These are phyloP conservation scores for Oreocharis arfaki DNA, from an alignment of 2,113 vertebrate genomes.

Conservation along the genomic window DNA sequence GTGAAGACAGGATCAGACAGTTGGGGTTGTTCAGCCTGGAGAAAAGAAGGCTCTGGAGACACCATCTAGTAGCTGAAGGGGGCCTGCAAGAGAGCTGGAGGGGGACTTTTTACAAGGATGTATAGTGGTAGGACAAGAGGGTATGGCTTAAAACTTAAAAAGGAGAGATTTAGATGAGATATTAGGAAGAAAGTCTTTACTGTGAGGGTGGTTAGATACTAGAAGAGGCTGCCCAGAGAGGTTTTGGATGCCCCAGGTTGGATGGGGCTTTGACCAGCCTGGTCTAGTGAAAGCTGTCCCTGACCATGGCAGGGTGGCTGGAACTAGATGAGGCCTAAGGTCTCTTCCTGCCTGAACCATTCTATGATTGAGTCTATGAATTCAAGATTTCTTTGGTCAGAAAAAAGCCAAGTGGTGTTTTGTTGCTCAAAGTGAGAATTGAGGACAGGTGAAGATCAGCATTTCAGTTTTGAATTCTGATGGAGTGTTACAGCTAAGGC, in stretches of 20 bases:
- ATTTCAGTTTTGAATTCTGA: neutral
- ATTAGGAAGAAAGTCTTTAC: neutral
- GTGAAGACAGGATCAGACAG: neutral
- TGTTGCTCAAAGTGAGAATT: neutral
- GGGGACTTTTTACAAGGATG: neutral
- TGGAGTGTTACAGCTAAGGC: neutral
- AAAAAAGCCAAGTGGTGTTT: neutral
- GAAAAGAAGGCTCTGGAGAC: neutral
- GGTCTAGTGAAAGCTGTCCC: neutral
- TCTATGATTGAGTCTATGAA: neutral
- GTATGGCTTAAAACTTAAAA: neutral
- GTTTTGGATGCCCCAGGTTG: neutral
- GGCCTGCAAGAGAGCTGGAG: neutral
- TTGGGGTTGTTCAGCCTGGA: neutral
- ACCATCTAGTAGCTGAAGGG: neutral
- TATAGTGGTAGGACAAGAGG: neutral
- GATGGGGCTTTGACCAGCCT: neutral
- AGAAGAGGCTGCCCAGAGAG: neutral
- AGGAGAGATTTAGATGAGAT: neutral
- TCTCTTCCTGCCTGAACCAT: neutral
- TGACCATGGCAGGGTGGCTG: neutral
- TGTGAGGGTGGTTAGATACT: neutral
- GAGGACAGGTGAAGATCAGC: neutral
- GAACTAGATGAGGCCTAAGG: neutral
- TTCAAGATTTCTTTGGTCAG: neutral